These are phyloP conservation scores for Dunckerocampus dactyliophorus DNA, from an alignment of 2,113 vertebrate genomes.

Conservation along the genomic window DNA sequence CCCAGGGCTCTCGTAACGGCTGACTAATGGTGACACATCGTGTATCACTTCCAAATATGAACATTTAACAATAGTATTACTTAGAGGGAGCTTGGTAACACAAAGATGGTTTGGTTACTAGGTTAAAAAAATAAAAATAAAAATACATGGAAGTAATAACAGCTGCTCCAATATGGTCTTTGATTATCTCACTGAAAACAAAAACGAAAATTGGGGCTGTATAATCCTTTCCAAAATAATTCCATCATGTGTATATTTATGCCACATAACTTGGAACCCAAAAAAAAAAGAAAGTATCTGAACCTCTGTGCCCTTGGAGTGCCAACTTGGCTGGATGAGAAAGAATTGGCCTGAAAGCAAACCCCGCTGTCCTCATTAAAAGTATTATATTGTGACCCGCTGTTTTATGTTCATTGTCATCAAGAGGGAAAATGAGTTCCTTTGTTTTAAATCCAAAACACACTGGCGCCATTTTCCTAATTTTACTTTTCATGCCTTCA, in stretches of 20 bases:
- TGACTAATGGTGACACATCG: slow-evolving; percentile 35
- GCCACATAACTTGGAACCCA: slow-evolving; percentile 23
- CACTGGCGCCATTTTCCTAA: slow-evolving; percentile 28
- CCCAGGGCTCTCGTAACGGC: slow-evolving; percentile 30
- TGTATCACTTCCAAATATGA: slow-evolving; percentile 32
- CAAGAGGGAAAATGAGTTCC: slow-evolving; percentile 33
- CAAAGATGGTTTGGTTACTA: slow-evolving; percentile 15
- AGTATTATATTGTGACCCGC: slow-evolving; percentile 38
- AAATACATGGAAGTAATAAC: slow-evolving; percentile 17
- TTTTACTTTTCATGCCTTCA: slow-evolving; percentile 4
- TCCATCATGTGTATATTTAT: slow-evolving; percentile 30
- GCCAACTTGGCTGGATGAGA: slow-evolving; percentile 44
- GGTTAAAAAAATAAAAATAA: not conserved
- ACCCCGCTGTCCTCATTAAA: slow-evolving; percentile 54
- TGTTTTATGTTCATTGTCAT: slow-evolving; percentile 53
- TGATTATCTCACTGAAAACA: slow-evolving; percentile 38
- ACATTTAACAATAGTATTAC: slow-evolving; percentile 17
- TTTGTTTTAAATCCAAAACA: slow-evolving; percentile 17
- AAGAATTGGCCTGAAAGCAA: slow-evolving; percentile 41
- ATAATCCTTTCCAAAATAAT: slow-evolving; percentile 18
- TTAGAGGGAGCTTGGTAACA: slow-evolving; percentile 27
- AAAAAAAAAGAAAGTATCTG: slow-evolving; percentile 14
- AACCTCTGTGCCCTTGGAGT: slow-evolving; percentile 35
- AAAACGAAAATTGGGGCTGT: slow-evolving; percentile 20
- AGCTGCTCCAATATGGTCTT: slow-evolving; percentile 24